Conservation (phyloP, 2,113 vertebrate species). For the Paraplagusia blochii region DNA sequence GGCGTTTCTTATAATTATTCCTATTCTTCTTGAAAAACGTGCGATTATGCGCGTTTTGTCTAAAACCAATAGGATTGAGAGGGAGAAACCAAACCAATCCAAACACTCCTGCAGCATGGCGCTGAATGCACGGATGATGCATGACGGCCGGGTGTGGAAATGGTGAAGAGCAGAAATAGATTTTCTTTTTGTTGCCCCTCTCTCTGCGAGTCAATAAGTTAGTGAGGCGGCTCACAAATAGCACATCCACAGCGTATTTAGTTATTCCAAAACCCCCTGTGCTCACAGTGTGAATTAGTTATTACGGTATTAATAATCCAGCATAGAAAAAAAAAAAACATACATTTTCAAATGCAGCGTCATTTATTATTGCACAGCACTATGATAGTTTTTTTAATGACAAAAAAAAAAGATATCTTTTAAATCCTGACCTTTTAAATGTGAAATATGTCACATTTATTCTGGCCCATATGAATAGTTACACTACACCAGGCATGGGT, state of each 20-base stretch:
- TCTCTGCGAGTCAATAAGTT: slow-evolving; percentile 34
- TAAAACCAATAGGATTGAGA: not conserved
- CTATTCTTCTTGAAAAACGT: not conserved
- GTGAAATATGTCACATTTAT: too few relatives aligned
- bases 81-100: not conserved
- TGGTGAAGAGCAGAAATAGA: slow-evolving; percentile 4
- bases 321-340: not conserved
- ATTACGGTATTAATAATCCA: not conserved
- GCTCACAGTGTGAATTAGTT: not conserved
- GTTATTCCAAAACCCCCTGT: not conserved
- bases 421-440: too few relatives aligned
- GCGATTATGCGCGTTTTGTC: slow-evolving; percentile 17
- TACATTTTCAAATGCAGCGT: not conserved
- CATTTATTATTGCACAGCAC: slow-evolving; percentile 1
- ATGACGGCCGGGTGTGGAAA: not conserved
- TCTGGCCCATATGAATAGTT: too few relatives aligned
- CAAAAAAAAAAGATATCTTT: too few relatives aligned
- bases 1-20: slow-evolving; percentile 3
- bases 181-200: not conserved
- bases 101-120: not conserved
- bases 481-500: too few relatives aligned
- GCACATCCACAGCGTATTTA: slow-evolving; percentile 26
- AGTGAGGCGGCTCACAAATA: slow-evolving; percentile 27
- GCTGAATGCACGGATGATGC: not conserved
- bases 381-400: not conserved